These are phyloP conservation scores for Drosophila nigromelanica DNA, from an alignment of 1,140 invertebrate species.

Conservation along the genomic window DNA sequence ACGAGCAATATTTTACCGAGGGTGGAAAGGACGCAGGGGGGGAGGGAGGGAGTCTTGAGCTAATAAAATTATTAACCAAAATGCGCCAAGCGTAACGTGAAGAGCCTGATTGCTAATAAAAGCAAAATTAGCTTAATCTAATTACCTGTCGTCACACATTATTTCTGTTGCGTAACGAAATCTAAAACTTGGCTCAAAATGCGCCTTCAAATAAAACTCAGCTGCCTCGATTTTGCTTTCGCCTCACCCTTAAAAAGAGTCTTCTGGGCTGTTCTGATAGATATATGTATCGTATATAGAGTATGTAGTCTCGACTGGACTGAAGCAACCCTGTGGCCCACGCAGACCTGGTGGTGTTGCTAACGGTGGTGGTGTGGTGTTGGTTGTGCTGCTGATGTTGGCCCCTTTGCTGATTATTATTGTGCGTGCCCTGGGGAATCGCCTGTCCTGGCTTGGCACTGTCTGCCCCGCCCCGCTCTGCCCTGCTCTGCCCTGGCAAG, in stretches of 20 bases:
- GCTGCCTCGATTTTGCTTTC: constrained; percentile 33
- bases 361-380: constrained; percentile 2
- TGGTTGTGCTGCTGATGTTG: constrained; percentile 2
- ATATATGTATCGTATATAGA: neutral
- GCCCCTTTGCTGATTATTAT: constrained; percentile 60
- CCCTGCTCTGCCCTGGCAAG: constrained; percentile 18
- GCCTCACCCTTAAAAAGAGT: neutral
- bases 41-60: neutral
- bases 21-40: neutral
- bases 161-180: constrained; percentile 60
- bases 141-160: constrained; percentile 78
- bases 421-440: constrained; percentile 66
- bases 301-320: constrained; percentile 25
- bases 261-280: constrained; percentile 27
- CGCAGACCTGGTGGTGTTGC: constrained; percentile 2
- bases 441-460: neutral
- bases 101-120: constrained; percentile 71
- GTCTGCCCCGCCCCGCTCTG: neutral
- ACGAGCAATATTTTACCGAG: neutral
- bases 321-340: constrained; percentile 53
- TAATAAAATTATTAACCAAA: constrained; percentile 71
- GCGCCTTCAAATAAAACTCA: constrained; percentile 23
- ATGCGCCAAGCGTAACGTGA: constrained; percentile 39
- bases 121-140: constrained; percentile 82
- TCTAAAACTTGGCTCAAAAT: constrained; percentile 28